A percentile compares a stretch with the other conserved stretches of the same genome.
These are phyloP conservation scores for Cerceris ruficornis DNA, from an alignment of 2,888 invertebrate species.

Conservation along the genomic window DNA sequence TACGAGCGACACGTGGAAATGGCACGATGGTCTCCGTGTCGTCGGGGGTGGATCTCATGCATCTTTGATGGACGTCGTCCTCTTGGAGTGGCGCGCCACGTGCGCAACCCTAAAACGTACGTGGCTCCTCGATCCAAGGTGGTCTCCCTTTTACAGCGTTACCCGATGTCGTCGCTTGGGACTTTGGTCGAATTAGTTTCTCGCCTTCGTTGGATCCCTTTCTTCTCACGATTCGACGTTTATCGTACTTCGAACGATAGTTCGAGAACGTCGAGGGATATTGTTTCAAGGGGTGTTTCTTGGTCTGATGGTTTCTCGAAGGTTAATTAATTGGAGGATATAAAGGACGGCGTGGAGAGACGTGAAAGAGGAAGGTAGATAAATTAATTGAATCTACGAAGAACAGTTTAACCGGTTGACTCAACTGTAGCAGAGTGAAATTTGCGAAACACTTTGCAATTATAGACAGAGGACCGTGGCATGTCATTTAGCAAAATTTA, in stretches of 20 bases:
- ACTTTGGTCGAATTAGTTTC: background rate
- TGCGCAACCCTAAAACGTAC: constrained; percentile 29
- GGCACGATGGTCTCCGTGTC: constrained; percentile 31
- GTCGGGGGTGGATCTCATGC: constrained; percentile 53
- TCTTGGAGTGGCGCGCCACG: constrained; percentile 13
- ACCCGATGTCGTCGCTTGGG: constrained; percentile 11
- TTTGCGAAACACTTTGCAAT: too few species aligned
- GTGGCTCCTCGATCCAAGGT: constrained; percentile 45
- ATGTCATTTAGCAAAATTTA: too few species aligned
- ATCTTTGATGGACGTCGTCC: constrained; percentile 59
- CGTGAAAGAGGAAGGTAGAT: too few species aligned
- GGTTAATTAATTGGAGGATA: too few species aligned
- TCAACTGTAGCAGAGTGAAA: too few species aligned
- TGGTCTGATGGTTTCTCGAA: too few species aligned
- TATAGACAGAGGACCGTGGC: too few species aligned
- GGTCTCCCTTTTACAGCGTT: constrained; percentile 33
- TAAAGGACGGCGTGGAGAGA: too few species aligned
- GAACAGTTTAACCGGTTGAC: too few species aligned
- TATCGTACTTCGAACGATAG: background rate
- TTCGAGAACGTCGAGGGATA: too few species aligned
- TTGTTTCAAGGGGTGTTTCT: too few species aligned
- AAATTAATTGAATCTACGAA: too few species aligned
- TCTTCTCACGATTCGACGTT: background rate
- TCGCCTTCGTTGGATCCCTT: background rate
- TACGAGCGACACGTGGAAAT: constrained; percentile 37